These are phyloP conservation scores for Zenarchopterus dispar DNA, from an alignment of 2,797 vertebrate species.

Conservation along the genomic window DNA sequence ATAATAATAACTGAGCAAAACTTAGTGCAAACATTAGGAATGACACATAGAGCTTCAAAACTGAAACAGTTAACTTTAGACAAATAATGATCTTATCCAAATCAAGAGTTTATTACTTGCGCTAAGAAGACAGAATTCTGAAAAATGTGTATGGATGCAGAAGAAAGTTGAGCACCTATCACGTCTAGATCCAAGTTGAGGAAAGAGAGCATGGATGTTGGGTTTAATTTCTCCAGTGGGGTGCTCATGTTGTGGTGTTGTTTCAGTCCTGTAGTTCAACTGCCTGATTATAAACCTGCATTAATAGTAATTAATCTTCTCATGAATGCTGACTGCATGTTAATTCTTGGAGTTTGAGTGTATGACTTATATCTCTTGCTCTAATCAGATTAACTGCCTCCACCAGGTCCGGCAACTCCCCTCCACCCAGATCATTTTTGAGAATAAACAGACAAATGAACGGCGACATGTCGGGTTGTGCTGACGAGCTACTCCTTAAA, in stretches of 20 bases:
- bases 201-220: not conserved
- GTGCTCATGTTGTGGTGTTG: not conserved
- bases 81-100: not conserved
- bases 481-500: slow-evolving; percentile 43
- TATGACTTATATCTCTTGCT: slow-evolving; percentile 20
- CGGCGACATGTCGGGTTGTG: slow-evolving; percentile 32
- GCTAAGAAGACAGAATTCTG: not conserved
- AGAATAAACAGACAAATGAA: slow-evolving; percentile 32
- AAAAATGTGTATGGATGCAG: not conserved
- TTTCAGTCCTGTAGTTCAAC: not conserved
- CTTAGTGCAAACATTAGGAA: too few species aligned
- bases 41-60: too few species aligned
- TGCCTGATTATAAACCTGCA: not conserved
- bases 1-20: too few species aligned
- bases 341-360: slow-evolving; percentile 10
- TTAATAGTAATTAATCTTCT: not conserved
- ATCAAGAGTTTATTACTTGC: not conserved
- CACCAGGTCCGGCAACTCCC: not conserved
- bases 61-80: too few species aligned
- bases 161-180: not conserved
- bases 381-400: slow-evolving; percentile 26
- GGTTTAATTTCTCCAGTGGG: not conserved
- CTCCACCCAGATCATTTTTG: slow-evolving; percentile 23
- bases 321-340: not conserved
- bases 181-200: not conserved